Base-by-base conservation (phyloP, 1,140 invertebrate genomes). In the Leptopilina boulardi region DNA sequence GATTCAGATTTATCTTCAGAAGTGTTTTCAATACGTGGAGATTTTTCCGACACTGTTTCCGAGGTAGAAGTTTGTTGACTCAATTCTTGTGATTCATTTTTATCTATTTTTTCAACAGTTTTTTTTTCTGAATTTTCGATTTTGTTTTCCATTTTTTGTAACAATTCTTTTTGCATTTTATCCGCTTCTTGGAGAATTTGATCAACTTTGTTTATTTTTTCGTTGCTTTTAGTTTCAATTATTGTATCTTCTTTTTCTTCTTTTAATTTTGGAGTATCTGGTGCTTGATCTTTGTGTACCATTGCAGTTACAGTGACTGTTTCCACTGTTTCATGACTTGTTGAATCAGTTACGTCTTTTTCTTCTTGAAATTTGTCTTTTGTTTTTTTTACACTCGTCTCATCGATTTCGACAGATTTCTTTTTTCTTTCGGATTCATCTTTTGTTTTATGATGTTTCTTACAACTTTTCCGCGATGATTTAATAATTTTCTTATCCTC, bases 291-390 rank as follows among this genome's bases (percentile, higher is more conserved):
- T 71, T 90, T 89, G 73, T 91, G 90, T 18, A 91, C 81, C 44
- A 90, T 85, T 0, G 89, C 90, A 13, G 87, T 87, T 1, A 91
- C 86, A 2, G 87, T 84, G 0, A 91, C 86, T 13, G 80, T 83
- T 73, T 91, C 88, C 0, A 90, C 86, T 0, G 86, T 87, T 26
- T 90, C 89, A 18, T 90, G 90, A 51, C 88, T 90, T 0, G 89
- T 90, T 59, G 87, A 90, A 23, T 90, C 90, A 9, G 86, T 89
- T 3, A 77, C 73, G 47, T 91, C 87, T 19, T 80, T 82, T 0
- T 86, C 77, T 21, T 73, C 75, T 21, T 71, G 71, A 34, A 11
- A 72, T 71, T 80, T 71, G 30, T 73, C 21, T 34, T 75, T 70
- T 71, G 26, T 77, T 19, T 75, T 77, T 11, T 38, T 10, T 15